Base-by-base conservation (phyloP, 2,113 vertebrate genomes). In the Tragelaphus imberbis region DNA sequence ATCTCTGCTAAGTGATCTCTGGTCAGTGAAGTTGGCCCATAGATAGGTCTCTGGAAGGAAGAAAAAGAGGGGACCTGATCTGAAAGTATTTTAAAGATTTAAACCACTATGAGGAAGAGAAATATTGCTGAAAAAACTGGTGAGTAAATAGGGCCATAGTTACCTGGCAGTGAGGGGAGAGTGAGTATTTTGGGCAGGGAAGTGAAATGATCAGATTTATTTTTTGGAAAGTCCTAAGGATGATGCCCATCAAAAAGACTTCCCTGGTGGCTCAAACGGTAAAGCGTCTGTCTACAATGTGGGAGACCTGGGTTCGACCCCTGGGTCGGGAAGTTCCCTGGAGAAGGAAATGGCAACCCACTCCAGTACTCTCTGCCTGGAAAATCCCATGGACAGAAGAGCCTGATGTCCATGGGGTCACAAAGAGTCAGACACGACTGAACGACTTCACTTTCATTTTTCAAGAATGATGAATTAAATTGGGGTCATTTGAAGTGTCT, bases 161-260 rank as follows among this genome's bases (percentile, higher is more conserved):
- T 3, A 47, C 33, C n/a, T 77, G 77, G 23, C 25, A 40, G 12
- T 55, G 49, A 55, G 51, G 33, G 80, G 30, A 33, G 19, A 33
- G 79, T 55, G 53, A 84, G 4, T 84, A 82, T 63, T 96, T 96
- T 87, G 65, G 58, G 44, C 9, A 86, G 14, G 16, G 23, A 94
- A 92, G 36, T 88, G n/a, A 58, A 84, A 90, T 21, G 59, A 95
- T 71, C 63, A 96, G 16, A 91, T 94, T 94, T 91, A 61, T 61
- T 53, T 95, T 80, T 80, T 44, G 58, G 71, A 87, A 97, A 96
- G 30, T 10, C 40, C 53, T 8, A 28, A 71, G 85, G 58, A 51
- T 58, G 63, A 85, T 40, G 53, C 49, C 49, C 49, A 49, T 49
- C 49, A 49, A 49, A 49, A 49, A 49, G 49, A 49, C 49, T 49